Percentiles rank a stretch among this genome's conserved stretches.
Conservation (phyloP, 2,888 invertebrate genomes). For the Dione vanillae region DNA sequence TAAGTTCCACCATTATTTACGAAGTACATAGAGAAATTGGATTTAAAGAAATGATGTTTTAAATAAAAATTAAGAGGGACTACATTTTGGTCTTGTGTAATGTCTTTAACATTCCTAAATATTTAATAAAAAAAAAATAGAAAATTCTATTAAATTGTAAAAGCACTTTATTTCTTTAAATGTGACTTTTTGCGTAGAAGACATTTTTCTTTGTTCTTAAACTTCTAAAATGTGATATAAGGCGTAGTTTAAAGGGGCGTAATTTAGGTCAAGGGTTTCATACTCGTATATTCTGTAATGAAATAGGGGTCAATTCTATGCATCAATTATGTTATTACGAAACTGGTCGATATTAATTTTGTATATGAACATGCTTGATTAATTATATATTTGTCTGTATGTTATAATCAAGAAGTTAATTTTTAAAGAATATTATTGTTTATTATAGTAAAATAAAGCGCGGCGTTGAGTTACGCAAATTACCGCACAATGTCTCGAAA, state of each 20-base stretch:
- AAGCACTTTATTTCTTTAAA: not conserved
- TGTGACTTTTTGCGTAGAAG: not conserved
- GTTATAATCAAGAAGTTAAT: not conserved
- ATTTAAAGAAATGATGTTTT: no score
- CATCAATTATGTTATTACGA: slow-evolving; percentile 28
- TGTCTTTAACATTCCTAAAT: no score
- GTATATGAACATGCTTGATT: slow-evolving; percentile 7
- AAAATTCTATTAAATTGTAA: not conserved
- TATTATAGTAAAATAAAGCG: no score
- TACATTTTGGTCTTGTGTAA: no score
- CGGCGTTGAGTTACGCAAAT: no score
- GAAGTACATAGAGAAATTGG: no score
- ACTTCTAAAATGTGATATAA: slow-evolving; percentile 9
- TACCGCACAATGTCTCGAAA: no score
- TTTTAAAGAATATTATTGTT: no score
- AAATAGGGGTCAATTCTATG: slow-evolving; percentile 25
- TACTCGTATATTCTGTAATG: slow-evolving; percentile 11
- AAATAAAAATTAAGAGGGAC: no score
- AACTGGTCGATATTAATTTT: slow-evolving; percentile 10
- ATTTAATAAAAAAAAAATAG: not conserved
- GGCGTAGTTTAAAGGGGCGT: slow-evolving; percentile 23
- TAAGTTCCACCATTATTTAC: no score
- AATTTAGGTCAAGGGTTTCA: slow-evolving; percentile 25
- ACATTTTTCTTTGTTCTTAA: slow-evolving; percentile 24
- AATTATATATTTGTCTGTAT: slow-evolving; percentile 4